Conservation (phyloP, 2,797 vertebrate genomes). For the Parotocinclus haroldoi region DNA sequence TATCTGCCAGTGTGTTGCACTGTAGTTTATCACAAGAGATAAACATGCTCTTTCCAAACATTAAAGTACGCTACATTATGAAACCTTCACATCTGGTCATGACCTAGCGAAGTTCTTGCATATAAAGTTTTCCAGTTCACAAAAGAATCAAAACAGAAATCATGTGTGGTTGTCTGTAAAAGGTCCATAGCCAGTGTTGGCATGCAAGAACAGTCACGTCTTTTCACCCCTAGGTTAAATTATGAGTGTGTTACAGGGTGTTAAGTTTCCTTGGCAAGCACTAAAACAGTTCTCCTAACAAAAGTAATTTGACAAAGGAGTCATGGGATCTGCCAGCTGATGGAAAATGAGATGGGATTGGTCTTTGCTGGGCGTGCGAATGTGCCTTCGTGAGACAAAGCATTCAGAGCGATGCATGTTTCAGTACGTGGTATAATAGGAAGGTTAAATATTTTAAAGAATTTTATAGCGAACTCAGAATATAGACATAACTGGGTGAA, state of each 20-base stretch:
- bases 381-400: conserved; percentile 22
- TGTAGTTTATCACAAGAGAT: too few relatives aligned
- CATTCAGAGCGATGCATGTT: conserved; percentile 35
- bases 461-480: conserved; percentile 39
- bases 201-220: conserved; percentile 1
- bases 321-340: conserved; percentile 12
- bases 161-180: conserved; percentile 23
- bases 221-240: conserved; percentile 27
- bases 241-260: conserved; percentile 26
- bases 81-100: conserved; percentile 8
- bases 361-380: conserved; percentile 22
- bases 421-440: conserved; percentile 24
- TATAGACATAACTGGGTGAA: conserved; percentile 15
- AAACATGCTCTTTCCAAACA: too few relatives aligned
- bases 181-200: not conserved
- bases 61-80: too few relatives aligned
- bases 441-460: conserved; percentile 46
- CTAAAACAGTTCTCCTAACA: conserved; percentile 27
- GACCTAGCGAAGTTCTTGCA: not conserved
- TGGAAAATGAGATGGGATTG: conserved; percentile 20
- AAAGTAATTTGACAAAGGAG: conserved; percentile 32
- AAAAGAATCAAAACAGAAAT: conserved; percentile 27
- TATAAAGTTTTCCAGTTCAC: conserved; percentile 9
- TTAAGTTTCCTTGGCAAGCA: conserved; percentile 17
- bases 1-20: too few relatives aligned